Conservation (phyloP, 2,888 invertebrate genomes). For the Melinaea menophilus region DNA sequence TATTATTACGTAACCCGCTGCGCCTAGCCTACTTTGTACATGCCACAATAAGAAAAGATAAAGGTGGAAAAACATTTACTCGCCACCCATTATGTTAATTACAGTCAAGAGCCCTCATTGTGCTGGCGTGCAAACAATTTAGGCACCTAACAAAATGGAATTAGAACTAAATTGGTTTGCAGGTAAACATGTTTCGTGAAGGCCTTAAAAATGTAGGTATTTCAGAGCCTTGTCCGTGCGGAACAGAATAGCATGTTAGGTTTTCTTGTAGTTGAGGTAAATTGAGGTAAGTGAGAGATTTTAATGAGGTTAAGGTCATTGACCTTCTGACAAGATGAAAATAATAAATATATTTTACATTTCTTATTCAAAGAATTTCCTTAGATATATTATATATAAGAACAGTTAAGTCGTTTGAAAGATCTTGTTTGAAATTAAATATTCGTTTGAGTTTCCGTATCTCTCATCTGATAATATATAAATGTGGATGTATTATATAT, state of each 20-base stretch:
- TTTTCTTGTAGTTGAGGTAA: neutral
- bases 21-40: slow-evolving; percentile 41
- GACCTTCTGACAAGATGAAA: neutral
- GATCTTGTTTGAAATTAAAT: too few relatives aligned
- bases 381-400: too few relatives aligned
- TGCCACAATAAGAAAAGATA: slow-evolving; percentile 45
- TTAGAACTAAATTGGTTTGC: slow-evolving; percentile 28
- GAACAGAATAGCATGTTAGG: slow-evolving; percentile 21
- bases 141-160: slow-evolving; percentile 26
- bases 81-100: slow-evolving; percentile 55
- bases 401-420: too few relatives aligned
- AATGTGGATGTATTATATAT: too few relatives aligned
- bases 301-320: slow-evolving; percentile 2
- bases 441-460: too few relatives aligned
- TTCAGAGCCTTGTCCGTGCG: slow-evolving; percentile 23
- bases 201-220: slow-evolving; percentile 32
- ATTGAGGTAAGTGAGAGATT: slow-evolving; percentile 5
- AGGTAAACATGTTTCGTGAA: slow-evolving; percentile 25
- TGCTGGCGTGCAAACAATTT: slow-evolving; percentile 32
- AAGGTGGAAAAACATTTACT: slow-evolving; percentile 53
- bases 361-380: too few relatives aligned
- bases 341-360: neutral
- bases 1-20: slow-evolving; percentile 34
- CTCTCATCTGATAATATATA: too few relatives aligned
- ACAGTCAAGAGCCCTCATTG: slow-evolving; percentile 36